These are phyloP conservation scores for Phalacrocorax brasilianus DNA, from an alignment of 2,113 vertebrate genomes.

Conservation along the genomic window DNA sequence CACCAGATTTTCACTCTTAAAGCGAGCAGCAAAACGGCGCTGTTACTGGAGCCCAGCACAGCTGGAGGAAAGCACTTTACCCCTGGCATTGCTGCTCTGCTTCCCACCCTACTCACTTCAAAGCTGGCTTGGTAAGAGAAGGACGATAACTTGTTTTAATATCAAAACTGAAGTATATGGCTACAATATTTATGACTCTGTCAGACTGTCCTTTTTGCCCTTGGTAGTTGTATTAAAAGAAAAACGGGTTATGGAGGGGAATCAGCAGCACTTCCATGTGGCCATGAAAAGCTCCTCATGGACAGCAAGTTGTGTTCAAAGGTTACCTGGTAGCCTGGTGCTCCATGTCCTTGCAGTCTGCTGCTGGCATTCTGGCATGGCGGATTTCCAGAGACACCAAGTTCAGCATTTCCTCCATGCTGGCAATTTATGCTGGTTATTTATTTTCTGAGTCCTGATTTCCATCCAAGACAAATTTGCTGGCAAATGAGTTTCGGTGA, in stretches of 20 bases:
- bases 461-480: background rate
- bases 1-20: background rate
- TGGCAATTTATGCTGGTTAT: background rate
- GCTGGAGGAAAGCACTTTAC: background rate
- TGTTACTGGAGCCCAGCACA: background rate
- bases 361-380: slow-evolving; percentile 71
- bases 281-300: background rate
- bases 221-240: background rate
- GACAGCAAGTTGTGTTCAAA: background rate
- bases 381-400: slow-evolving; percentile 54
- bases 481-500: background rate
- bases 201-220: slow-evolving; percentile 57
- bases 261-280: background rate
- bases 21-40: background rate
- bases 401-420: slow-evolving; percentile 74
- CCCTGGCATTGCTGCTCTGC: background rate
- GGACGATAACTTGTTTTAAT: background rate
- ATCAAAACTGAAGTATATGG: background rate
- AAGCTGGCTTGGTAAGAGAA: background rate
- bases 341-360: slow-evolving; percentile 59
- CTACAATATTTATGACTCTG: slow-evolving; percentile 71
- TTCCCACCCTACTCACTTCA: background rate
- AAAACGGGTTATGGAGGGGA: background rate
- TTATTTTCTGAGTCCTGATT: background rate
- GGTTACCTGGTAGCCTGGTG: slow-evolving; percentile 65